phyloP scores from a whole-genome alignment of 2,797 vertebrate species.

The Clarias pachynema region DNA sequence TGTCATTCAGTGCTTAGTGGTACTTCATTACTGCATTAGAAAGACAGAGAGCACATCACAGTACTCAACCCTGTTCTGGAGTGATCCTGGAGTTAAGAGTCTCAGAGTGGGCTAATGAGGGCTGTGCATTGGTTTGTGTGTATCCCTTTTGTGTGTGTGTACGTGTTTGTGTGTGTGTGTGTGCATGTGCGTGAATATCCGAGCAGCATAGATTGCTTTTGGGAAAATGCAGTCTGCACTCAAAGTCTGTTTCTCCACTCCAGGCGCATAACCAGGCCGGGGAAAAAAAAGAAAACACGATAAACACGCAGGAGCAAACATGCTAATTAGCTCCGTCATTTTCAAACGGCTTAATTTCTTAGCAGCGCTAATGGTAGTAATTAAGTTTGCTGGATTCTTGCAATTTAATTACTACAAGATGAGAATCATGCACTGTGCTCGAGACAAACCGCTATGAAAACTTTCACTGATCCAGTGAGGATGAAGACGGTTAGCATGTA shows the following conservation, averaged over 20 bases:
- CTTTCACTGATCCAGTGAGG: slow-evolving; percentile 23
- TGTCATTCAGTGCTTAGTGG: slow-evolving; percentile 3
- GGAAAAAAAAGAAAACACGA: slow-evolving; percentile 60
- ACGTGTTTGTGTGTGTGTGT: slow-evolving; percentile 21
- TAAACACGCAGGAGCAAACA: slow-evolving; percentile 69
- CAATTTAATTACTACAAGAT: slow-evolving; percentile 71
- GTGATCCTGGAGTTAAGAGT: slow-evolving; percentile 20
- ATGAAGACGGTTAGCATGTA: background rate
- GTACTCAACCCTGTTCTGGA: slow-evolving; percentile 23
- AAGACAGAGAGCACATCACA: slow-evolving; percentile 21
- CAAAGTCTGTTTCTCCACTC: slow-evolving; percentile 64
- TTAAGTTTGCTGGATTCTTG: slow-evolving; percentile 76
- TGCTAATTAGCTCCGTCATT: slow-evolving; percentile 75
- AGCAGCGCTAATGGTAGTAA: slow-evolving; percentile 80
- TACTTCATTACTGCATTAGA: slow-evolving; percentile 34
- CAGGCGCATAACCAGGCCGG: slow-evolving; percentile 63
- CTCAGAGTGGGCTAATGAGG: slow-evolving; percentile 36
- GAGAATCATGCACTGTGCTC: slow-evolving; percentile 49
- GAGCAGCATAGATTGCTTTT: slow-evolving; percentile 44
- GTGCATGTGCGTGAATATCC: slow-evolving; percentile 3
- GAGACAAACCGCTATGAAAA: slow-evolving; percentile 38
- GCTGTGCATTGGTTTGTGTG: slow-evolving; percentile 15
- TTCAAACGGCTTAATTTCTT: slow-evolving; percentile 69
- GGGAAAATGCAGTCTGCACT: slow-evolving; percentile 39
- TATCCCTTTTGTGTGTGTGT: slow-evolving; percentile 8